phyloP scores from a whole-genome alignment of 2,113 vertebrate genomes.

The Bubo scandiacus region DNA sequence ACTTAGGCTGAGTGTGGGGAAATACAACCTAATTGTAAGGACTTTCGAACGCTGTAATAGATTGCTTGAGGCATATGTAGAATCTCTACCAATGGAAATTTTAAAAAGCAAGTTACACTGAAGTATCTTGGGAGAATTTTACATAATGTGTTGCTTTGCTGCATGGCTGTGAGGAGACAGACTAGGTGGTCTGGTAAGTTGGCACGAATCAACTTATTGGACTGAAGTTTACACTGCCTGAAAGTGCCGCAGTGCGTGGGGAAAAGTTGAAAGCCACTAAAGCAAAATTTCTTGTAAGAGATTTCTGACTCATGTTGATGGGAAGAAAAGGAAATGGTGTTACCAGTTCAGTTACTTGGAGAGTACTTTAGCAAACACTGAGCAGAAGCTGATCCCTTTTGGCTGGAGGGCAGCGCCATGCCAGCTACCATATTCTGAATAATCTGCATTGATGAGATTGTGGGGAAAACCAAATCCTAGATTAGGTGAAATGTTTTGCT shows the following conservation, averaged over 20 bases:
- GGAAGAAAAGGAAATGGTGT: rapidly evolving
- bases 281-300: not conserved
- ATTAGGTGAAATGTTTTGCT: not conserved
- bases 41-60: not conserved
- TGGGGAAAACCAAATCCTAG: not conserved
- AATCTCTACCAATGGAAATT: not conserved
- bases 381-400: not conserved
- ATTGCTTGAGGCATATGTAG: not conserved
- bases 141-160: not conserved
- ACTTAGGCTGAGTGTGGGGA: not conserved
- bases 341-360: rapidly evolving
- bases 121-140: not conserved
- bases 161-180: not conserved
- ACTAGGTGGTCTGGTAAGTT: not conserved
- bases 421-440: not conserved
- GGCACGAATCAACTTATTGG: rapidly evolving
- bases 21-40: not conserved
- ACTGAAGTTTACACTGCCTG: not conserved
- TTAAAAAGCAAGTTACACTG: not conserved
- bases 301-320: not conserved
- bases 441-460: rapidly evolving
- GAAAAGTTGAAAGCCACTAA: not conserved
- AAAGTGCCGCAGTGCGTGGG: no score
- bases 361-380: not conserved
- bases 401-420: not conserved